phyloP scores from a whole-genome alignment of 2,113 vertebrate species.

The Corythornis vintsioides region DNA sequence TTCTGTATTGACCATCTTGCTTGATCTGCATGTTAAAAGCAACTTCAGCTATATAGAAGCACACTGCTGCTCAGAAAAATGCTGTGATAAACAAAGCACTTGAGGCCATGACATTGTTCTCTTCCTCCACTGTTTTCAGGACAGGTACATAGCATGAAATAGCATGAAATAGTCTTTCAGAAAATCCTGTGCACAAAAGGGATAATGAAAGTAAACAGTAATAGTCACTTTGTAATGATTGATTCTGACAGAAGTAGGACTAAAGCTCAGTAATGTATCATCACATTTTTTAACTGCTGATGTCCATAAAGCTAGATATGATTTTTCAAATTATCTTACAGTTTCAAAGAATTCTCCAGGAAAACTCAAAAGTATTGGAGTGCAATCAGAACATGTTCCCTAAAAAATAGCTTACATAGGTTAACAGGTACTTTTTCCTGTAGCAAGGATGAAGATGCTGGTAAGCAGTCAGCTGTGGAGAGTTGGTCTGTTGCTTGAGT shows the following conservation, averaged over 20 bases:
- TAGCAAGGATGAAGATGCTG: background rate
- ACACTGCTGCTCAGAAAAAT: constrained; percentile 32
- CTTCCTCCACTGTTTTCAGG: constrained; percentile 34
- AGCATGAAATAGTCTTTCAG: background rate
- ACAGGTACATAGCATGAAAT: constrained; percentile 38
- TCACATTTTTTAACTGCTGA: background rate
- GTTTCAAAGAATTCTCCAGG: background rate
- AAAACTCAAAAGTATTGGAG: background rate
- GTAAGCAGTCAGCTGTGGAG: background rate
- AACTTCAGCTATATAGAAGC: constrained; percentile 47
- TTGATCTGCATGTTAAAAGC: constrained; percentile 81
- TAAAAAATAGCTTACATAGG: background rate
- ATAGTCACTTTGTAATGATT: background rate
- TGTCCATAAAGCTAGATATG: background rate
- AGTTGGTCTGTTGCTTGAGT: background rate
- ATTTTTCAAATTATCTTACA: background rate
- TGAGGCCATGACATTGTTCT: constrained; percentile 46
- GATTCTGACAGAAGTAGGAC: background rate
- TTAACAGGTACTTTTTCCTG: background rate
- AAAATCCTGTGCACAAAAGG: constrained; percentile 2
- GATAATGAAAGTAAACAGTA: constrained; percentile 16
- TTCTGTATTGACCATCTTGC: constrained; percentile 70
- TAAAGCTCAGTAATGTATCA: background rate
- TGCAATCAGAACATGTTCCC: background rate
- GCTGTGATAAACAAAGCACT: constrained; percentile 69